These are phyloP conservation scores for Myotis brandtii DNA, from an alignment of 2,113 vertebrate genomes.

Conservation along the genomic window DNA sequence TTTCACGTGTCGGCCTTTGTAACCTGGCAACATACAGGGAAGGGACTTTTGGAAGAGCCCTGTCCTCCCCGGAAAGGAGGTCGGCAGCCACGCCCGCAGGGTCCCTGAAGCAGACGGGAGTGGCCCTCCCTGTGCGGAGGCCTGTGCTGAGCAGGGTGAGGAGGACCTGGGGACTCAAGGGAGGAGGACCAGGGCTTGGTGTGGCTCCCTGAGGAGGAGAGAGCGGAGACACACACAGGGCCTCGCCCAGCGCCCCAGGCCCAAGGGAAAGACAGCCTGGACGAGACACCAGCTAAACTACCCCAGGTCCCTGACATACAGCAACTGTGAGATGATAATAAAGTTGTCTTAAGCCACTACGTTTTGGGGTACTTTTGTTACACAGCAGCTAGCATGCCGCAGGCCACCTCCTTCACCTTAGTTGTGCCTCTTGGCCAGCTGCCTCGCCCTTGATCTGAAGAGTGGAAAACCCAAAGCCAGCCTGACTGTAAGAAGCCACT, in stretches of 20 bases:
- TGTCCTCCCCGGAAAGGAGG: neutral
- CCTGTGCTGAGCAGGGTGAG: neutral
- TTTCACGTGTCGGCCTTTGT: neutral
- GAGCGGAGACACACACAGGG: neutral
- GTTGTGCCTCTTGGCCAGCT: neutral
- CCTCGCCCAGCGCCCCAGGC: neutral
- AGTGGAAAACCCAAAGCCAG: neutral
- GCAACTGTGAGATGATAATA: neutral
- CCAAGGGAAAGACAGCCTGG: neutral
- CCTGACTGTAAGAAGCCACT: neutral
- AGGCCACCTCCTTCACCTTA: neutral
- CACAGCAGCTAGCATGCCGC: neutral
- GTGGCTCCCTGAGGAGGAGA: neutral
- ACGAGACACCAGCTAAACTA: neutral
- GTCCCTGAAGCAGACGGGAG: neutral
- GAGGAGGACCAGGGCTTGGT: neutral
- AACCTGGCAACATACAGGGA: neutral
- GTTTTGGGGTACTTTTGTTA: neutral
- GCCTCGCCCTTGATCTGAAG: neutral
- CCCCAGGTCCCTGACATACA: neutral
- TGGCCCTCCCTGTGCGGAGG: neutral
- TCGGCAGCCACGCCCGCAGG: neutral
- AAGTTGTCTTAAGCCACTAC: neutral
- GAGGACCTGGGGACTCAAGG: neutral
- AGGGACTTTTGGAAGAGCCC: neutral